These are phyloP conservation scores for Metridium senile DNA, from an alignment of 92 coral and sea anemone genomes.

Conservation along the genomic window DNA sequence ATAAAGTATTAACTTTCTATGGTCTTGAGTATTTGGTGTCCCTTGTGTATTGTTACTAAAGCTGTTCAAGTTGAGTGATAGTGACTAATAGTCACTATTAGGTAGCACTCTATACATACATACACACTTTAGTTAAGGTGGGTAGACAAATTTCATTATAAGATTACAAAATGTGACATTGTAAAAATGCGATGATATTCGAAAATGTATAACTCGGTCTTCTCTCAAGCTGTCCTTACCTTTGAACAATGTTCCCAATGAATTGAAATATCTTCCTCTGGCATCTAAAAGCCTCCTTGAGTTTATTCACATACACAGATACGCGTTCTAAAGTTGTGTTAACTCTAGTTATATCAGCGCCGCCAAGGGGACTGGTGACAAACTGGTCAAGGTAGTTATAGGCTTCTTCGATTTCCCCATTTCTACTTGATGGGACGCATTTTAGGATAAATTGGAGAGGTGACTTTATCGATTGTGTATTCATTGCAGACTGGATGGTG, in stretches of 20 bases:
- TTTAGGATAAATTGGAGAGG: neutral
- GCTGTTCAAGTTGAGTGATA: too few relatives aligned
- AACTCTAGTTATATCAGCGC: neutral
- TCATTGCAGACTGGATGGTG: neutral
- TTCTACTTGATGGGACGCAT: neutral
- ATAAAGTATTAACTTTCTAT: too few relatives aligned
- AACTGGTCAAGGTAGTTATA: neutral
- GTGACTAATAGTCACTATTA: too few relatives aligned
- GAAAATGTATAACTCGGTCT: too few relatives aligned
- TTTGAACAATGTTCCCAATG: slow-evolving; percentile 4
- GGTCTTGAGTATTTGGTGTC: too few relatives aligned
- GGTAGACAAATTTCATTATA: too few relatives aligned
- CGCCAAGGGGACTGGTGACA: neutral
- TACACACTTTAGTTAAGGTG: too few relatives aligned
- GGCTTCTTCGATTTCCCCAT: neutral
- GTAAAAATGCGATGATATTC: too few relatives aligned
- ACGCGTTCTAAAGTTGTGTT: neutral
- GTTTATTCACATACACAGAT: neutral
- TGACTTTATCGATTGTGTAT: neutral
- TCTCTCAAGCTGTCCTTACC: too few relatives aligned
- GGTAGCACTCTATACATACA: too few relatives aligned
- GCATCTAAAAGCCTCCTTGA: neutral
- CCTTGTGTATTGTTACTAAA: too few relatives aligned
- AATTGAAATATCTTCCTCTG: slow-evolving; percentile 13
- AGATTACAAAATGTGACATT: too few relatives aligned